Evolutionary conservation across 2,113 vertebrate species (phyloP).

Genomic region (Nesoenas mayeri): DNA sequence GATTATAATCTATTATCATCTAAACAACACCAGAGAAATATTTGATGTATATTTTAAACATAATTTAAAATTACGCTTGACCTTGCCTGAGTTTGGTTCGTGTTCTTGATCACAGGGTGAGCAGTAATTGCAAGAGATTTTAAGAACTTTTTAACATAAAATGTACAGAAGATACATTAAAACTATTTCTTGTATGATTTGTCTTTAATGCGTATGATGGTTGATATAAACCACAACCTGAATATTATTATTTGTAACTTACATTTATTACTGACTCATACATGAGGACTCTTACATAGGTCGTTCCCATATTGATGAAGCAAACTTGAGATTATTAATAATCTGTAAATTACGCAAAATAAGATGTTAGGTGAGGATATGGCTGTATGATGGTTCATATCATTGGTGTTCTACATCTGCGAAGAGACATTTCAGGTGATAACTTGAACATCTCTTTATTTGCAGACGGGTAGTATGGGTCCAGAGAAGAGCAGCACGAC

Average conservation of each 20-base stretch:
- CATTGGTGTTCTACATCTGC: background rate
- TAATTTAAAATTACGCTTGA: background rate
- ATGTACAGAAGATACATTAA: background rate
- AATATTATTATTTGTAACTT: background rate
- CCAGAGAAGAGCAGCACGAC: too few relatives aligned
- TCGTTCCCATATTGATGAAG: background rate
- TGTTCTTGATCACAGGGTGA: background rate
- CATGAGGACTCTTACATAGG: accelerated
- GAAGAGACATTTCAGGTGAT: background rate
- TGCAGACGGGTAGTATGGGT: background rate
- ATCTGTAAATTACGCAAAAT: background rate
- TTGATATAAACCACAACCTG: background rate
- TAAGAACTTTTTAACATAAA: background rate
- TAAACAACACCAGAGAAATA: background rate
- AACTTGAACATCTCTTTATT: background rate
- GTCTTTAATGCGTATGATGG: background rate
- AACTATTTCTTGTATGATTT: background rate
- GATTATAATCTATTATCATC: background rate
- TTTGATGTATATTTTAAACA: background rate
- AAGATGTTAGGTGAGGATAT: background rate
- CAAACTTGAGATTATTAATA: background rate
- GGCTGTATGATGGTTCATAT: background rate
- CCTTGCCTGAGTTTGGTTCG: background rate
- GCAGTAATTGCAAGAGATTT: background rate
- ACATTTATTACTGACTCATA: background rate